Conservation (phyloP, 2,113 vertebrate genomes). For the Chionomys nivalis region DNA sequence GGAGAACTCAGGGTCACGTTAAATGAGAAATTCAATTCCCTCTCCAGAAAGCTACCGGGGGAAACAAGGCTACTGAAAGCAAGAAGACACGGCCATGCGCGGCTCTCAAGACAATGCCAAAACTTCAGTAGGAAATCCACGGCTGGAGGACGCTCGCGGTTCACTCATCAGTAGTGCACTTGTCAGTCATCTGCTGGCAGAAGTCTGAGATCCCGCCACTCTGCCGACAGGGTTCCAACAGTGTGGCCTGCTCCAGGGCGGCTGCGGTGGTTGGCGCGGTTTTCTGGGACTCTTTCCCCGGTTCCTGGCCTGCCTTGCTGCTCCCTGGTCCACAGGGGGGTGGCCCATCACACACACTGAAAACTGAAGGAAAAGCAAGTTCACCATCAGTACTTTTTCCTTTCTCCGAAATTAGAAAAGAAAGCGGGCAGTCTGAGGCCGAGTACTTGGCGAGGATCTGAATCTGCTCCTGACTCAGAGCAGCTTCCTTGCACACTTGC, state of each 20-base stretch:
- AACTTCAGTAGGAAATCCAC: neutral
- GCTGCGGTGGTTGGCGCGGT: neutral
- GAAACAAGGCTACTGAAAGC: neutral
- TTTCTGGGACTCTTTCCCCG: constrained; percentile 34
- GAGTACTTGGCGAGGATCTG: constrained; percentile 92
- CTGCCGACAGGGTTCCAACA: constrained; percentile 76
- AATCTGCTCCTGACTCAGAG: constrained; percentile 90
- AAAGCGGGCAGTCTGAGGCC: constrained; percentile 89
- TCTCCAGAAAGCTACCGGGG: neutral
- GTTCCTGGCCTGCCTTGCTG: neutral
- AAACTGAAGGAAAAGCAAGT: neutral
- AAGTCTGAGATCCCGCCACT: constrained; percentile 86
- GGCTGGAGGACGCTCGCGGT: neutral
- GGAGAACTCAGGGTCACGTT: neutral
- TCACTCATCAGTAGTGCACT: constrained; percentile 89
- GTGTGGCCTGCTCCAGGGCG: neutral
- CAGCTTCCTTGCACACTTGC: constrained; percentile 90
- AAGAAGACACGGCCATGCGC: neutral
- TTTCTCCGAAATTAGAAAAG: constrained; percentile 87
- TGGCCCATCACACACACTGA: constrained; percentile 76
- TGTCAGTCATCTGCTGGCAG: constrained; percentile 88
- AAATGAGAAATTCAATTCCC: neutral
- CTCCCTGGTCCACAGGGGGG: constrained; percentile 57
- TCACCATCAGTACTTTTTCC: constrained; percentile 78
- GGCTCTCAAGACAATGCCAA: constrained; percentile 37